These are phyloP conservation scores for Centropyge bicolor DNA, from an alignment of 2,797 vertebrate species.

Conservation along the genomic window DNA sequence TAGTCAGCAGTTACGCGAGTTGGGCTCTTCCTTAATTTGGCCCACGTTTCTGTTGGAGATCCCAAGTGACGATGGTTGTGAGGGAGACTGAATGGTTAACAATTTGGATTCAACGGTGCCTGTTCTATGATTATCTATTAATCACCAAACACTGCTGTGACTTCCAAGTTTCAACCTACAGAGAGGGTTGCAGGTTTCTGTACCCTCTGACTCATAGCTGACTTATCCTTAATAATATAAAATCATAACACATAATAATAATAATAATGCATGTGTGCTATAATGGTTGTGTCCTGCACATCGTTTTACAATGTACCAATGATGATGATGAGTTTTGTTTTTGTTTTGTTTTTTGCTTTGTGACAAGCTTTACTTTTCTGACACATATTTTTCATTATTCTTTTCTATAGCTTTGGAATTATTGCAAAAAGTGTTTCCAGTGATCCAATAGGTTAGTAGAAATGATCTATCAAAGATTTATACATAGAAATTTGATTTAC, in stretches of 20 bases:
- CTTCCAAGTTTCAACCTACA: constrained; percentile 9
- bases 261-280: constrained; percentile 6
- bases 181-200: constrained; percentile 15
- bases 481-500: too few species aligned
- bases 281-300: neutral
- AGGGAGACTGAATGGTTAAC: neutral
- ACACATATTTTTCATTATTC: too few species aligned
- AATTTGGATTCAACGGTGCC: neutral
- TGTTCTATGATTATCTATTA: neutral
- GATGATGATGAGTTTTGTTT: too few species aligned
- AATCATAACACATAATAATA: neutral
- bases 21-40: constrained; percentile 36
- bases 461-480: too few species aligned
- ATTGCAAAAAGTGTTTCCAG: too few species aligned
- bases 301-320: neutral
- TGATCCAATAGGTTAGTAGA: too few species aligned
- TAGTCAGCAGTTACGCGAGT: constrained; percentile 45
- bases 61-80: constrained; percentile 12
- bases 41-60: constrained; percentile 37
- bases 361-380: too few species aligned
- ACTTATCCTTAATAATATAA: constrained; percentile 8
- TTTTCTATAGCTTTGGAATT: neutral
- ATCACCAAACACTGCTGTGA: neutral
- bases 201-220: constrained; percentile 13
- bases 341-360: too few species aligned